Evolutionary conservation across 1,140 invertebrate species (phyloP).

Genomic region (Amphibalanus amphitrite): DNA sequence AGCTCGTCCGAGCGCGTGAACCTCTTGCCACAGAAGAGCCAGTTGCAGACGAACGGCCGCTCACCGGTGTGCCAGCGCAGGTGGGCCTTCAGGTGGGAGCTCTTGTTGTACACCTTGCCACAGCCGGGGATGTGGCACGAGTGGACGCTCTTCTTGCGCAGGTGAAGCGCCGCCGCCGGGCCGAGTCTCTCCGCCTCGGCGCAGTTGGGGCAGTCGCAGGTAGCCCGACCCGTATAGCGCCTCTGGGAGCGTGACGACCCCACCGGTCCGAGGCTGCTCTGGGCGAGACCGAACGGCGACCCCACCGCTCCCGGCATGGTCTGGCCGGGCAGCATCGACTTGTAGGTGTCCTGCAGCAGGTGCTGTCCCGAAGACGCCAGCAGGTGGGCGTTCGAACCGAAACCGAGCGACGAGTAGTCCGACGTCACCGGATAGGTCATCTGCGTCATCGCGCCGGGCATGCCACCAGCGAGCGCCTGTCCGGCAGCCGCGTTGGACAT

Average conservation of each 20-base stretch:
- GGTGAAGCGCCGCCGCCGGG: constrained; percentile 67
- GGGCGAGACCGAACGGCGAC: constrained; percentile 24
- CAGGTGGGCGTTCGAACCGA: constrained; percentile 52
- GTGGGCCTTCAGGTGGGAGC: constrained; percentile 51
- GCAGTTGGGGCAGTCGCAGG: constrained; percentile 96
- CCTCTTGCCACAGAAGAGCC: constrained; percentile 40
- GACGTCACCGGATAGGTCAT: neutral
- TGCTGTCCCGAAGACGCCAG: constrained; percentile 65
- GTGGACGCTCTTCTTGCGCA: constrained; percentile 93
- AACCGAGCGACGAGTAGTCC: constrained; percentile 69
- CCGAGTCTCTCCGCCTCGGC: constrained; percentile 87
- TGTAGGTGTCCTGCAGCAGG: constrained; percentile 86
- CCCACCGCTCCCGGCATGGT: constrained; percentile 26
- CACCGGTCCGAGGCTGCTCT: constrained; percentile 22
- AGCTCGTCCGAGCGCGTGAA: constrained; percentile 92
- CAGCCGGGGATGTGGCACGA: constrained; percentile 98
- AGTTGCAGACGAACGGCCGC: constrained; percentile 41
- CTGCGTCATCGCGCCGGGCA: too few species aligned
- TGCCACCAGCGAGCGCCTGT: too few species aligned
- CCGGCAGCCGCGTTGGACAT: constrained; percentile 35
- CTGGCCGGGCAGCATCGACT: constrained; percentile 58
- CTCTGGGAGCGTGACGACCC: constrained; percentile 51
- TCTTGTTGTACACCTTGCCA: constrained; percentile 83
- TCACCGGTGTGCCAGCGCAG: too few species aligned
- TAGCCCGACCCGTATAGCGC: constrained; percentile 86